Base-by-base conservation (phyloP, 2,113 vertebrate genomes). In the Semnopithecus entellus region DNA sequence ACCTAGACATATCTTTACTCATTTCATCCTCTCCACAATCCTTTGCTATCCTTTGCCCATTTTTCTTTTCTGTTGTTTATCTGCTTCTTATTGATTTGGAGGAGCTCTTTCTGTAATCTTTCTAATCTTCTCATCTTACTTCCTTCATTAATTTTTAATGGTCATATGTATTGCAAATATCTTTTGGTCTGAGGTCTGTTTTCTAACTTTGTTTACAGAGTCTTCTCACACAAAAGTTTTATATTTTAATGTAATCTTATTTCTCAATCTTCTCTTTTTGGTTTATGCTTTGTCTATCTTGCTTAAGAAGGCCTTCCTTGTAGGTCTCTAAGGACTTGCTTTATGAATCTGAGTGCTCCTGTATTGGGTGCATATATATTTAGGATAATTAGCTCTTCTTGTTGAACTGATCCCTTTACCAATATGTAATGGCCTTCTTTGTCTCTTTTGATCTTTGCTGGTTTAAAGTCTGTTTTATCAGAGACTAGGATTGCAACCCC, bases 1-100 rank as follows among this genome's bases (percentile, higher is more conserved):
- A 30, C 76, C 2, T 3, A 12, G 55, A 55, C 22, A 0, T 0
- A 14, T 1, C 66, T 64, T 9, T 6, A 27, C 32, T 35, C 64
- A 7, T 3, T 30, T 18, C 3, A 43, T 18, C 72, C 2, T 25
- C 57, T 25, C 80, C 3, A 14, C 4, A 8, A 2, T 12, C 57
- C 13, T 6, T 4, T 1, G 57, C 5, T 25, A 45, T n/a, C 55
- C 20, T 66, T 55, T 14, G 45, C 40, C 92, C 57, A 25, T 76
- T 78, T 70, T 78, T 50, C 52, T 43, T 20, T 30, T 30, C 50
- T 38, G 64, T 16, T 76, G 50, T 32, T 38, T 5, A 35, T 25
- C 59, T 68, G n/a, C 16, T 59, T 38, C 79, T 48, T 2, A 64
- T 3, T 43, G 92, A 96, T 35, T 45, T 20, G 8, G 35, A 92